Evolutionary conservation across 2,113 vertebrate genomes (phyloP).

Genomic region (Struthidea cinerea): DNA sequence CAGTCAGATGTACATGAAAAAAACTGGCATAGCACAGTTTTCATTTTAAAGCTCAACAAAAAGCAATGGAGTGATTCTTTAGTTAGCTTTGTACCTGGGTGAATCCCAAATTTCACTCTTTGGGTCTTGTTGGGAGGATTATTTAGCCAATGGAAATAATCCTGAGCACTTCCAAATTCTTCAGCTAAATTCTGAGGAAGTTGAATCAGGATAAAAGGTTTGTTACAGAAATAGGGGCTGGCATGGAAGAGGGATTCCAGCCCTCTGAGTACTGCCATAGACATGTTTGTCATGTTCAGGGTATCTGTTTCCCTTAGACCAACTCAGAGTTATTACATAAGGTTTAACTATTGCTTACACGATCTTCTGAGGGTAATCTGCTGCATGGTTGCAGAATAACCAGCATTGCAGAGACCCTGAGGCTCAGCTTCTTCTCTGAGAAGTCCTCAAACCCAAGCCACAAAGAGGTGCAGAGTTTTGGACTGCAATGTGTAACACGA

Average conservation of each 20-base stretch:
- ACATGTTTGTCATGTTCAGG: not conserved
- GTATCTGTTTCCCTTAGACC: not conserved
- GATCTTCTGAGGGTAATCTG: not conserved
- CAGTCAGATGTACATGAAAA: not conserved
- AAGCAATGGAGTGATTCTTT: not conserved
- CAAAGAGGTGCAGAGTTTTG: not conserved
- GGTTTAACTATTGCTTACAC: not conserved
- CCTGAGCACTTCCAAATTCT: not conserved
- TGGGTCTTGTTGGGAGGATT: not conserved
- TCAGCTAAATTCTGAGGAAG: not conserved
- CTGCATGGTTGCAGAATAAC: not conserved
- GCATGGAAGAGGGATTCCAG: not conserved
- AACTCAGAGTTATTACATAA: not conserved
- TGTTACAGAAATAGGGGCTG: constrained; percentile 19
- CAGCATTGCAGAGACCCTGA: not conserved
- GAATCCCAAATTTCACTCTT: not conserved
- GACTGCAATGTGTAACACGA: not conserved
- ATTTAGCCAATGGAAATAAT: not conserved
- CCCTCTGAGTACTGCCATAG: not conserved
- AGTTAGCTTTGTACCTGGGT: not conserved
- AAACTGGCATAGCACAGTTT: not conserved
- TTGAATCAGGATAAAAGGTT: not conserved
- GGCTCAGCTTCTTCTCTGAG: not conserved
- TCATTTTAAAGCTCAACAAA: not conserved
- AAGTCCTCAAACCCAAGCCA: not conserved